phyloP scores from a whole-genome alignment of 1,140 invertebrate genomes.

The Pectinophora gossypiella region DNA sequence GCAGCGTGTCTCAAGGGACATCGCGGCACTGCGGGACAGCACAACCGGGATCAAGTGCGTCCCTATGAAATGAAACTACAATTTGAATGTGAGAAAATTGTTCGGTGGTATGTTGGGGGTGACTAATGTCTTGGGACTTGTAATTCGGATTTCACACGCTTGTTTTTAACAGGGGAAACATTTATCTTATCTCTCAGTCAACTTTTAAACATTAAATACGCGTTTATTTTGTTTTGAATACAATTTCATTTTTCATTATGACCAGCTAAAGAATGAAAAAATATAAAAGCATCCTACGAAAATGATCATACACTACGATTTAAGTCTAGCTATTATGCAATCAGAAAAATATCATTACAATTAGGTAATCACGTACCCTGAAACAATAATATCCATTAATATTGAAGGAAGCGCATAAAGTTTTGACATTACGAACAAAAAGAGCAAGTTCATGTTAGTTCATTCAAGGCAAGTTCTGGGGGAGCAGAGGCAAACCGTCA shows the following conservation, averaged over 20 bases:
- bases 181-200: background rate
- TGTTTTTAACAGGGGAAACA: background rate
- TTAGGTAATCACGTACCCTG: too few species aligned
- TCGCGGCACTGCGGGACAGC: too few species aligned
- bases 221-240: too few species aligned
- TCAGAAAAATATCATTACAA: too few species aligned
- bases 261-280: too few species aligned
- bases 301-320: too few species aligned
- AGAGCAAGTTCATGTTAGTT: slow-evolving; percentile 26
- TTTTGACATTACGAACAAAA: slow-evolving; percentile 2
- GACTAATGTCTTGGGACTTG: slow-evolving; percentile 37
- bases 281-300: too few species aligned
- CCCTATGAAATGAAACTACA: slow-evolving; percentile 46
- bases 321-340: too few species aligned
- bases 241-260: too few species aligned
- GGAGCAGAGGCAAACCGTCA: slow-evolving; percentile 58
- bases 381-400: too few species aligned
- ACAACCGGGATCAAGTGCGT: slow-evolving; percentile 55
- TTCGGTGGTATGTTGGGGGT: slow-evolving; percentile 26
- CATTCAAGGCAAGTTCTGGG: slow-evolving; percentile 19
- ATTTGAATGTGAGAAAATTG: slow-evolving; percentile 62
- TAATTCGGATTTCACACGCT: slow-evolving; percentile 30
- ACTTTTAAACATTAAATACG: too few species aligned
- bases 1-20: slow-evolving; percentile 50
- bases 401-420: background rate